Evolutionary conservation across 1,140 invertebrate genomes (phyloP).

Genomic region (Listronotus bonariensis): DNA sequence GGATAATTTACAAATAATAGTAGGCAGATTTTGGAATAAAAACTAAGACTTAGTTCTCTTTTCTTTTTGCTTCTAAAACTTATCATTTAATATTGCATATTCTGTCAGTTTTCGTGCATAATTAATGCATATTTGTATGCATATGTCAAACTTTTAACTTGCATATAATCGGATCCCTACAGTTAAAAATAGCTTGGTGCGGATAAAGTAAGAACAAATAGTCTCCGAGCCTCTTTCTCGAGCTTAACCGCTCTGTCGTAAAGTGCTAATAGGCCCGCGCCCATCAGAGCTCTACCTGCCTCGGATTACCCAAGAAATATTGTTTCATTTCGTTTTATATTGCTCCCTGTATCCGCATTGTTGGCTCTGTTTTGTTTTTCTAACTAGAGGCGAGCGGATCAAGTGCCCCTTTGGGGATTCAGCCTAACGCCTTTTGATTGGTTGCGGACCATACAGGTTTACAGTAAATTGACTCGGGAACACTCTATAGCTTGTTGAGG

Average conservation of each 20-base stretch:
- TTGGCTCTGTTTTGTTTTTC: conserved; percentile 30
- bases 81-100: no score
- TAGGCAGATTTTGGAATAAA: not conserved
- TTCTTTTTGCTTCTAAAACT: no score
- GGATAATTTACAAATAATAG: not conserved
- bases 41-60: not conserved
- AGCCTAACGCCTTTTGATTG: conserved; percentile 22
- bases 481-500: conserved; percentile 1
- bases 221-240: no score
- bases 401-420: conserved; percentile 24
- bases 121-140: no score
- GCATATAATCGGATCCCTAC: no score
- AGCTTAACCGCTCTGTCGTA: conserved; percentile 17
- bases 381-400: conserved; percentile 20
- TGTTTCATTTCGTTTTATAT: conserved; percentile 42
- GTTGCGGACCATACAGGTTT: conserved; percentile 19
- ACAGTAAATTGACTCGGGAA: conserved; percentile 10
- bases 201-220: not conserved
- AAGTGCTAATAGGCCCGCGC: conserved; percentile 39
- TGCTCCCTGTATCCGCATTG: conserved; percentile 25
- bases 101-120: no score
- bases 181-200: conserved; percentile 3
- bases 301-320: conserved; percentile 41
- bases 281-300: conserved; percentile 27
- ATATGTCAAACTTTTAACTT: no score